Evolutionary conservation across 2,113 vertebrate genomes (phyloP).

Genomic region (Rhombomys opimus): DNA sequence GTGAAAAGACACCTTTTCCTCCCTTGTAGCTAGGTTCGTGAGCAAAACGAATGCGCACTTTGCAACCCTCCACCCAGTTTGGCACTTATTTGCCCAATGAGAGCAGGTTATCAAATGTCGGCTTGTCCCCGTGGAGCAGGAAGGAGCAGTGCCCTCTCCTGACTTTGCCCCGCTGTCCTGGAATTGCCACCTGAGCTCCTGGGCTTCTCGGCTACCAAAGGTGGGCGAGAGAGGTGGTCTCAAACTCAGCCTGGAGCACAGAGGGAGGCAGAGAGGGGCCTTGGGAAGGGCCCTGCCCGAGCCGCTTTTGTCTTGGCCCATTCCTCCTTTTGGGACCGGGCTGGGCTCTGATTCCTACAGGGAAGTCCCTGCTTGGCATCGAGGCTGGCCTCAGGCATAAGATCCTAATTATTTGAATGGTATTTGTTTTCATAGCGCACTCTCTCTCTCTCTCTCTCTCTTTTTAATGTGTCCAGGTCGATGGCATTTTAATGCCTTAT

Average conservation of each 20-base stretch:
- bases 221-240: not conserved
- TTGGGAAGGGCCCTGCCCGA: not conserved
- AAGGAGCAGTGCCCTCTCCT: not conserved
- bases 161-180: too few relatives aligned
- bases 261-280: not conserved
- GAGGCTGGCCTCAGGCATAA: constrained; percentile 86
- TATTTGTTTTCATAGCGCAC: constrained; percentile 89
- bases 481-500: constrained; percentile 93
- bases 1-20: constrained; percentile 58
- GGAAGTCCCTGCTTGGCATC: constrained; percentile 85
- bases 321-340: constrained; percentile 79
- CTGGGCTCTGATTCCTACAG: constrained; percentile 82
- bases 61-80: constrained; percentile 11
- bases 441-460: not conserved
- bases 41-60: constrained; percentile 56
- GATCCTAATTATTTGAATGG: constrained; percentile 91
- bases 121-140: not conserved
- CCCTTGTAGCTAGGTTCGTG: constrained; percentile 19
- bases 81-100: not conserved
- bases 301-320: constrained; percentile 78
- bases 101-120: constrained; percentile 21
- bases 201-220: not conserved
- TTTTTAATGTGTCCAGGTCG: constrained; percentile 86
- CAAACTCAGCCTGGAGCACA: not conserved
- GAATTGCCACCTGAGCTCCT: not conserved